These are phyloP conservation scores for Nomada ferruginata DNA, from an alignment of 2,888 invertebrate genomes.

Conservation along the genomic window DNA sequence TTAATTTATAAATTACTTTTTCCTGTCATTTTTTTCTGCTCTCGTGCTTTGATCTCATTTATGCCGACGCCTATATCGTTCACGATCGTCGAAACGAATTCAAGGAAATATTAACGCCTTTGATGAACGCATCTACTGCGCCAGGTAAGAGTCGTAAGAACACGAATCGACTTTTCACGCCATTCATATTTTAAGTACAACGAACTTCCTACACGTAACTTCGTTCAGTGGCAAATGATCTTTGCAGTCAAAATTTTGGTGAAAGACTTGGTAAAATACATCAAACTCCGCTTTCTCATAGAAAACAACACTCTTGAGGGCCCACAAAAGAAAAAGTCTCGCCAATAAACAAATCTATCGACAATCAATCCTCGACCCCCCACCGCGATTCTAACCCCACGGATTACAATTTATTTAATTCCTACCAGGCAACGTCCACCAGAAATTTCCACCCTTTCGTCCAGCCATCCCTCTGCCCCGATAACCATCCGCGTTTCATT, in stretches of 20 bases:
- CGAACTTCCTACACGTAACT: no score
- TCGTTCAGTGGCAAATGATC: no score
- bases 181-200: no score
- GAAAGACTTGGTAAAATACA: no score
- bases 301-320: no score
- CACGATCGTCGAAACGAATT: slow-evolving; percentile 6
- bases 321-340: neutral
- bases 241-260: no score
- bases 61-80: neutral
- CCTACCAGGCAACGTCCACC: neutral
- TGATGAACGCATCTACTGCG: neutral
- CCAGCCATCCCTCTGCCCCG: neutral
- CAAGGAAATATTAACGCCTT: slow-evolving; percentile 17
- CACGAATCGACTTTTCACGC: neutral
- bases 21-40: slow-evolving; percentile 14
- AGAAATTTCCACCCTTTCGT: slow-evolving; percentile 9
- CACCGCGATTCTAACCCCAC: no score
- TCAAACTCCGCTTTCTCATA: no score
- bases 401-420: no score
- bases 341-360: neutral
- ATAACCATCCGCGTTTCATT: slow-evolving; percentile 15
- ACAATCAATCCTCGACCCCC: neutral
- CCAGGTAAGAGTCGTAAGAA: neutral
- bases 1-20: neutral
- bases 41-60: slow-evolving; percentile 17